Evolutionary conservation across 2,113 vertebrate species (phyloP), one percentile per base, ranked within the genome.

Genomic region (Rattus rattus): DNA sequence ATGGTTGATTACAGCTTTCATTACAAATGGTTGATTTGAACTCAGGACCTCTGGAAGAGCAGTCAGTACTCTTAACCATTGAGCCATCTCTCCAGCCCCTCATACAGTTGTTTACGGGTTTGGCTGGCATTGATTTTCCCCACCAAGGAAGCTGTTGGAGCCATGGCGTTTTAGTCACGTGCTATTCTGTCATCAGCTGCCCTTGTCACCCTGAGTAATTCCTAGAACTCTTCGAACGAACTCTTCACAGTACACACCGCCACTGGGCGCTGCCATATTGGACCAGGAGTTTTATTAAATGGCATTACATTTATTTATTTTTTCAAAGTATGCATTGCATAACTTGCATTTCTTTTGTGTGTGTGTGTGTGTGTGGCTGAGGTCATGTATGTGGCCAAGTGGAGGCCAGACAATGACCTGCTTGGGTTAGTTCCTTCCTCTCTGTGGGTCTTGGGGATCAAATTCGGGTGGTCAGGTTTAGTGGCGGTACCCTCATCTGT

Each of bases 121-220:
- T 36, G 13, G 14, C 69, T 70, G 69, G 33, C 69, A 70, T n/a
- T 36, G 33, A 5, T 20, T 36, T n/a, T 8, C 65, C 67, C 67
- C 52, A 54, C 52, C 52, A 4, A 70, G 67, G 30, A 69, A 97
- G 99, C 99, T 36, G 99, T 99, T 97, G 99, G 99, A 95, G 99
- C 98, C 0, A 99, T 99, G 80, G 99, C 99, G 98, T 99, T 99
- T 96, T 99, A 99, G 67, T 99, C 98, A 8, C 99, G 99, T 97
- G 99, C 99, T 16, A 99, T 99, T 95, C 99, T 99, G 98, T 99
- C 99, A 92, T 99, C 99, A 2, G 99, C 99, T 1, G 98, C 99
- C 94, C 99, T 99, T 99, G 99, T 99, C 95, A 98, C 98, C 98
- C 99, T 99, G 96, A 99, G 98, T 92, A 99, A 98, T 97, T 99